Evolutionary conservation across 2,888 invertebrate genomes (phyloP), one percentile per base, ranked within the genome.

Genomic region (Harmothoe impar): DNA sequence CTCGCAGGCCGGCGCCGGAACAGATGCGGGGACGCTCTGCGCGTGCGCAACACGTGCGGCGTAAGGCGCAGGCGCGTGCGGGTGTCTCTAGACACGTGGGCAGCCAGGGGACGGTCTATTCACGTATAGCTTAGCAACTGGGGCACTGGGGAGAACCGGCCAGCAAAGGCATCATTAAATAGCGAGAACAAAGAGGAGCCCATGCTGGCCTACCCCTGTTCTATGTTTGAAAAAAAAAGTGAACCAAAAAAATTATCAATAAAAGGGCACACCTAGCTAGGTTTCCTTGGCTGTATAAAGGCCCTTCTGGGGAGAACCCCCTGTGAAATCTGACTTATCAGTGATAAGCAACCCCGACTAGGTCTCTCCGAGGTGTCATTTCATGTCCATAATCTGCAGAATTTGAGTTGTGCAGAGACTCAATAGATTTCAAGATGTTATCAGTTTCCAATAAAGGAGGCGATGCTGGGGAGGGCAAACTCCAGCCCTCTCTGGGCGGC

Each of bases 161-260:
- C 86, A 84, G 84, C 23, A 84, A 51, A 84, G 84, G 54, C 86
- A 86, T 86, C 86, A 86, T 86, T 86, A 86, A 86, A 54, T 54
- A 56, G 54, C 52, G 51, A 31, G 51, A 51, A 84, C 84, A 84
- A 84, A 84, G 84, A 43, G 43, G 31, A 29, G 1, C 43, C 43
- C 25, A 72, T 72, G 62, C 62, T 72, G 29, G 72, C 72, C 72
- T 72, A 72, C 29, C 62, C 62, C 62, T n/a, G 43, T 43, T 62
- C n/a, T 62, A 62, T 20, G 31, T 29, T 72, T 72, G 20, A 72
- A 72, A 72, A 72, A 72, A 72, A 72, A 72, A 72, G 31, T 15
- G 25, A 72, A 5, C 29, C 15, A 62, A 62, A 62, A 62, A 62
- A 20, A 62, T 7, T n/a, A 62, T 5, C 7, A 20, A n/a, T 62